Conservation (phyloP, 2,888 invertebrate genomes). For the Dynastes hyllus region DNA sequence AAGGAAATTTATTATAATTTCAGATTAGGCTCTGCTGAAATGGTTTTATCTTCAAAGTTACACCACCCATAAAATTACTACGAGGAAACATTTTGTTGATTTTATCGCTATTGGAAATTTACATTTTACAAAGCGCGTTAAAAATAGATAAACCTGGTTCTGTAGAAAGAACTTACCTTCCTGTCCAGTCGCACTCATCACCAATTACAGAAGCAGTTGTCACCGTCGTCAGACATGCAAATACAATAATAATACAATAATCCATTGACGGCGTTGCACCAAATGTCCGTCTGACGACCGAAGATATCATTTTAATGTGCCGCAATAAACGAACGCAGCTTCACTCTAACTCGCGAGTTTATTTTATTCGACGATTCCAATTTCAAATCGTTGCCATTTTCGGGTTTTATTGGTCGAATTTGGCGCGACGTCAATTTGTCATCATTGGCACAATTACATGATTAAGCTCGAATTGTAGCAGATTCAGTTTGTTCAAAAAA, state of each 20-base stretch:
- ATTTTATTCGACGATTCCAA: conserved; percentile 24
- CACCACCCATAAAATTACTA: not conserved
- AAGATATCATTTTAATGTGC: conserved; percentile 46
- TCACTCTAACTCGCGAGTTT: conserved; percentile 40
- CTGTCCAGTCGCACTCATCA: conserved; percentile 82
- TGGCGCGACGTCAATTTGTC: conserved; percentile 44
- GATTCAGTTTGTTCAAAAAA: conserved; percentile 24
- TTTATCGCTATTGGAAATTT: not conserved
- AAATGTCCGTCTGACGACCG: conserved; percentile 48
- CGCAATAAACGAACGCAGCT: conserved; percentile 30
- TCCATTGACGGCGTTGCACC: conserved; percentile 56
- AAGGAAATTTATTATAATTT: conserved; percentile 10
- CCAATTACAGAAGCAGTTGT: conserved; percentile 75
- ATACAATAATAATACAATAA: conserved; percentile 60
- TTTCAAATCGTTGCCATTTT: conserved; percentile 46
- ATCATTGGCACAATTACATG: conserved; percentile 49
- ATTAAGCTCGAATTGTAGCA: conserved; percentile 33
- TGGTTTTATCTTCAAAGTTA: not conserved
- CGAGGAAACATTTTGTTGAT: no score
- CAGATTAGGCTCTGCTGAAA: not conserved
- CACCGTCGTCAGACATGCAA: conserved; percentile 62
- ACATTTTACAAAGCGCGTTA: not conserved
- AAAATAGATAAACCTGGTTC: conserved; percentile 19
- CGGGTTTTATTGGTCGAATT: conserved; percentile 28
- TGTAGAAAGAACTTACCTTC: conserved; percentile 73